Base-by-base conservation (phyloP, 2,113 vertebrate genomes). In the Chitala chitala region DNA sequence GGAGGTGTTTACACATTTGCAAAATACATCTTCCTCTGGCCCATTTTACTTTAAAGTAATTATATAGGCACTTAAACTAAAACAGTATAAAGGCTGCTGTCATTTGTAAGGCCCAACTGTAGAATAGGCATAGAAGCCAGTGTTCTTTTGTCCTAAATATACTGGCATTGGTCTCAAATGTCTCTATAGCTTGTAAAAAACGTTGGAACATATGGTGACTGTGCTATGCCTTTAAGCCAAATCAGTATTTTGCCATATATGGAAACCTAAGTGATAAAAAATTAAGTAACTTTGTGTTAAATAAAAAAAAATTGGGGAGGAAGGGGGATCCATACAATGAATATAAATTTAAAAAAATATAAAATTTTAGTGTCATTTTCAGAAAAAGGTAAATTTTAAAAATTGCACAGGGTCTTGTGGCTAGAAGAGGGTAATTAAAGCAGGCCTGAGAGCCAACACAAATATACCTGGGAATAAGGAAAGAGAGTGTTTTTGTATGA, bases 361-460 rank as follows among this genome's bases (percentile, higher is more conserved):
- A 7, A 29, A 3, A 26, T 26, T n/a, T 63, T 33, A 42, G 1
- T 0, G 17, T 46, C 38, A 48, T 13, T 53, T 55, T 40, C 22
- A 0, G 13, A 42, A 59, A 72, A 73, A 73, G 46, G 71, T 42
- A 38, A 48, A 40, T n/a, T n/a, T n/a, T n/a, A n/a, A n/a, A 31
- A 46, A 29, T 24, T 73, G 20, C 71, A 63, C 42, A 24, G 17
- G 1, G 70, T 33, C 22, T 50, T 22, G 26, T 12, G 10, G 42
- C 22, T 59, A 54, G 17, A 59, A 33, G 54, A 48, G 8, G 36
- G 56, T 59, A 40, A 20, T 40, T 73, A 29, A 36, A 59, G 33
- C 38, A 50, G 44, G 48, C 40, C n/a, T 65, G 33, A 51, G 38
- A 48, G 29, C 56, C 48, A 58, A 74, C 33, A 13, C 36, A 66